Base-by-base conservation (phyloP, 2,888 invertebrate species). In the Blera fallax region DNA sequence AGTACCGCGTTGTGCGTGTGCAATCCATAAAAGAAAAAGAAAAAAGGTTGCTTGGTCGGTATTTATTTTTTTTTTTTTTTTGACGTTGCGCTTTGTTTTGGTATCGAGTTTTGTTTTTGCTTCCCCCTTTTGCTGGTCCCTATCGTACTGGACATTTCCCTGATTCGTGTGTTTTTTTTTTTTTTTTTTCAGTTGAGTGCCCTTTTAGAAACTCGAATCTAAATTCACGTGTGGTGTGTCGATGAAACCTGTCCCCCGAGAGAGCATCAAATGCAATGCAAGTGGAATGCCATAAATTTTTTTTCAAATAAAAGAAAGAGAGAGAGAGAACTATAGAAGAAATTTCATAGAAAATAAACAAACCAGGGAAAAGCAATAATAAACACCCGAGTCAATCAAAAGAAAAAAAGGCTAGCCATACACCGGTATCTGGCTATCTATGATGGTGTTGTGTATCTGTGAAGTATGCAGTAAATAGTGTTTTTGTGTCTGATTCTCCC, bases 331-430 rank as follows among this genome's bases (percentile, higher is more conserved):
- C 52, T 10, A 27, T 50, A 40, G 21, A 70, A 56, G 40, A 62
- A 50, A 64, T 56, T 79, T 79, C 58, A 74, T 65, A 79, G 79
- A 80, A 84, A 84, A 84, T 74, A 84, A 84, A 84, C 84, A 84
- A 80, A 84, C 79, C 1, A 54, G 32, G 37, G 32, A 78, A 58
- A 74, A 64, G 34, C 73, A 74, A 77, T 83, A 78, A 78, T 79
- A 79, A 78, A 67, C 77, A 73, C 52, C 52, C 50, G 48, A 82
- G 56, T 65, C 72, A 65, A 79, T 79, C 83, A 73, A 72, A 58
- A 73, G 16, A 54, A 73, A 72, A 58, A 73, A 27, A 54, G 24
- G 14, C 54, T 21, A 67, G 32, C 67, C 18, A 67, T 82, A 62
- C 80, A 67, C 74, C 81, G 81, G 81, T 81, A 62, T 60, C 60